Conservation (phyloP, 2,113 vertebrate genomes). For the Megaceryle torquata region DNA sequence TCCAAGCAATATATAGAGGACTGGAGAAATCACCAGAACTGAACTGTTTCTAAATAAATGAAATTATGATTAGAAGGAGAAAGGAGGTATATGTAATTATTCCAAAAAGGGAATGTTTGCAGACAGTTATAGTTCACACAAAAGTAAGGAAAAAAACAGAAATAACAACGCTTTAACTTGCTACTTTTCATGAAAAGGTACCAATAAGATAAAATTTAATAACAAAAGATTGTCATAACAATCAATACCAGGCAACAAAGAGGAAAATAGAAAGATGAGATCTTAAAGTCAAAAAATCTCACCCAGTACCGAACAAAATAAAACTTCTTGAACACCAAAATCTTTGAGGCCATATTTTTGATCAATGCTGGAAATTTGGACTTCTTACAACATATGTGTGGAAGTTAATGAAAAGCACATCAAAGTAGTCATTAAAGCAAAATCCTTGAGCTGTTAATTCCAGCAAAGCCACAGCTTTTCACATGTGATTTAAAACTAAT, state of each 20-base stretch:
- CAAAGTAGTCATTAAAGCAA: neutral
- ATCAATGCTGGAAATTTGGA: neutral
- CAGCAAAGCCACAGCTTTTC: neutral
- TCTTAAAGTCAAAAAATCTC: neutral
- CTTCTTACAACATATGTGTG: neutral
- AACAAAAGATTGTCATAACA: neutral
- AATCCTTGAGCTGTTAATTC: neutral
- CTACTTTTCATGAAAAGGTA: neutral
- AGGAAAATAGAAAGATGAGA: neutral
- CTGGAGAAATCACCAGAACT: neutral
- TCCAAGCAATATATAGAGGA: neutral
- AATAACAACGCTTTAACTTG: neutral
- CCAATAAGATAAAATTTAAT: neutral
- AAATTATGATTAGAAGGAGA: neutral
- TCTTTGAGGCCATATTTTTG: neutral
- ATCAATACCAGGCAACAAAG: neutral
- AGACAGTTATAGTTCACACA: neutral
- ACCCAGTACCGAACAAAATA: neutral
- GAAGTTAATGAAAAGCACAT: neutral
- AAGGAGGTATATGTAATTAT: neutral
- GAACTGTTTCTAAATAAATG: neutral
- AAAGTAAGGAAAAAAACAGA: neutral
- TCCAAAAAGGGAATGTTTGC: fast-evolving
- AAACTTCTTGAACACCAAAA: neutral
- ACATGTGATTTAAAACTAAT: neutral